These are phyloP conservation scores for Xanthia togata DNA, from an alignment of 2,888 invertebrate genomes.

Conservation along the genomic window DNA sequence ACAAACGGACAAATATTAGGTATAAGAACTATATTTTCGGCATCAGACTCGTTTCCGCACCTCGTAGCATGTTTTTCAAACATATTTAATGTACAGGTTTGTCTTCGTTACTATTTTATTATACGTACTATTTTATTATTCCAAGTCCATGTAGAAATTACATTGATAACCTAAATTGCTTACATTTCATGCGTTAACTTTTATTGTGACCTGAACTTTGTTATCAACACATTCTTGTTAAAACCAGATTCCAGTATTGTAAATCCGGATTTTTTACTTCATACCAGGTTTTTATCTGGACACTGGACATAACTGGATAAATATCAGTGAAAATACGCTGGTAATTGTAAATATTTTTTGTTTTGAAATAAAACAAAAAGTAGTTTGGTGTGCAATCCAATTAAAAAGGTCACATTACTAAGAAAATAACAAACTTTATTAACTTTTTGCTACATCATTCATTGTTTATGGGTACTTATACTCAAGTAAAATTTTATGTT, in stretches of 20 bases:
- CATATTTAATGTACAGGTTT: too few relatives aligned
- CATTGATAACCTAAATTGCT: constrained; percentile 13
- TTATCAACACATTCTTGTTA: constrained; percentile 21
- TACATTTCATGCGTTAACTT: constrained; percentile 31
- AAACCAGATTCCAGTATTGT: constrained; percentile 34
- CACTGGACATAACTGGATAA: constrained; percentile 31
- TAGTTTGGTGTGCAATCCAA: constrained; percentile 15
- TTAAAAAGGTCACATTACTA: constrained; percentile 7
- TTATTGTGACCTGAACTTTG: constrained; percentile 19
- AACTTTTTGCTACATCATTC: not conserved
- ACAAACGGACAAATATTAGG: too few relatives aligned
- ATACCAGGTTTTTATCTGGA: constrained; percentile 25
- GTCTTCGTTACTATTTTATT: too few relatives aligned
- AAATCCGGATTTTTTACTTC: constrained; percentile 33
- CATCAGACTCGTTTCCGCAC: too few relatives aligned
- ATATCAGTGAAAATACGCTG: constrained; percentile 10
- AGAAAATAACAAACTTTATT: not conserved
- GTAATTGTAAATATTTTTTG: constrained; percentile 40
- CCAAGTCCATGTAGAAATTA: not conserved
- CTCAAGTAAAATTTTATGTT: not conserved
- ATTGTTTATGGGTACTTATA: not conserved
- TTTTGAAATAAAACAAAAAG: not conserved
- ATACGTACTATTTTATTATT: too few relatives aligned
- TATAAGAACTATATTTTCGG: too few relatives aligned
- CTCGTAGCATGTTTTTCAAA: too few relatives aligned